Evolutionary conservation across 2,888 invertebrate species (phyloP).

Genomic region (Mesoligia furuncula): DNA sequence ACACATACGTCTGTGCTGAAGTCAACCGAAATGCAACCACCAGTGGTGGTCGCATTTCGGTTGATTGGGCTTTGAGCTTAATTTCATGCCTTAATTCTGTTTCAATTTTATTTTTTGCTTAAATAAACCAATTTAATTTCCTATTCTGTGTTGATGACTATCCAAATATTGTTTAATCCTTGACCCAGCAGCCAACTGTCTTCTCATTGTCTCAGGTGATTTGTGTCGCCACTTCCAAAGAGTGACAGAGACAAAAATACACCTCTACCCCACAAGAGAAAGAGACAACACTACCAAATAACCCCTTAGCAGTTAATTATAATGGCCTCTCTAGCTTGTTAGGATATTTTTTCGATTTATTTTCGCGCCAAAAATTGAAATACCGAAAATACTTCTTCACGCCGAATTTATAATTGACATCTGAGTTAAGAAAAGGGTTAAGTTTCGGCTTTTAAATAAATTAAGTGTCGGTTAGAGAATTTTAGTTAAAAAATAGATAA

Average conservation of each 20-base stretch:
- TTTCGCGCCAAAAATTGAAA: conserved; percentile 75
- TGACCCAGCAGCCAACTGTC: conserved; percentile 73
- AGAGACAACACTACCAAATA: conserved; percentile 68
- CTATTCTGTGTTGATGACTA: conserved; percentile 35
- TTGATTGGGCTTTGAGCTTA: too few species aligned
- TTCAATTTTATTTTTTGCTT: not conserved
- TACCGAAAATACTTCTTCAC: conserved; percentile 82
- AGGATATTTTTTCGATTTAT: conserved; percentile 78
- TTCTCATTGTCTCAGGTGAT: conserved; percentile 84
- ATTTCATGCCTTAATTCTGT: not conserved
- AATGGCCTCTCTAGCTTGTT: conserved; percentile 81
- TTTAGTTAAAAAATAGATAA: conserved; percentile 15
- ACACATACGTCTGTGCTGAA: too few species aligned
- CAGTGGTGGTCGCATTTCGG: too few species aligned
- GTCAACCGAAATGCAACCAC: too few species aligned
- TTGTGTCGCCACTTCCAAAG: conserved; percentile 76
- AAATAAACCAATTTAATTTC: not conserved
- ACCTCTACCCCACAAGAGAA: conserved; percentile 53
- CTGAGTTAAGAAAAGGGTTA: conserved; percentile 70
- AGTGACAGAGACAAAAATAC: conserved; percentile 67
- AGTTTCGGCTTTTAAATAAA: conserved; percentile 51
- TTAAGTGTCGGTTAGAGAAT: conserved; percentile 41
- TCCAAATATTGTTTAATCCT: conserved; percentile 57
- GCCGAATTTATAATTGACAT: conserved; percentile 82
- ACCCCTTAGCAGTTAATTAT: conserved; percentile 81